A percentile compares a stretch with the other conserved stretches of the same genome.
These are phyloP conservation scores for Cladorhizidae sp. DNA, from an alignment of 37 sponge, comb jelly and placozoan genomes.

Conservation along the genomic window DNA sequence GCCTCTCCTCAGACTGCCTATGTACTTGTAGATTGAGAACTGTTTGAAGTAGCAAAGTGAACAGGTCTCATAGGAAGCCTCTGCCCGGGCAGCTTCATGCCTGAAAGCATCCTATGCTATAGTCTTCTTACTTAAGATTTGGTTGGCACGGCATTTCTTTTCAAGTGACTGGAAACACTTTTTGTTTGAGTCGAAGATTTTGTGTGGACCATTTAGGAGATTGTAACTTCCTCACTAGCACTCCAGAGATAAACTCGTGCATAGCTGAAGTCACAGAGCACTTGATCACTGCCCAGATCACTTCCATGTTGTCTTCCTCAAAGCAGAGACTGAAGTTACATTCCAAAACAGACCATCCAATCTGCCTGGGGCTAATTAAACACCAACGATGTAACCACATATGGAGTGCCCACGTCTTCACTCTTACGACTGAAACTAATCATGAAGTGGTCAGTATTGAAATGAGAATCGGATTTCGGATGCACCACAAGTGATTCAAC, in stretches of 20 bases:
- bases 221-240: background rate
- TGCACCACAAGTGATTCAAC: too few relatives aligned
- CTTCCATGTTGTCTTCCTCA: background rate
- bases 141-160: background rate
- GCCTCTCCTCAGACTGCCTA: background rate
- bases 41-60: background rate
- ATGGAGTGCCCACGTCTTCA: too few relatives aligned
- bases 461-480: too few relatives aligned
- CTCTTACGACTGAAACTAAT: too few relatives aligned
- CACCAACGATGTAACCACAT: too few relatives aligned
- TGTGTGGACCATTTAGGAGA: background rate
- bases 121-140: background rate
- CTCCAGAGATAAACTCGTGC: background rate
- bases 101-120: background rate
- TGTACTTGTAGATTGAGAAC: background rate
- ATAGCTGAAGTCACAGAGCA: background rate
- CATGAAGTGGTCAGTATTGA: too few relatives aligned
- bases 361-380: too few relatives aligned
- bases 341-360: background rate
- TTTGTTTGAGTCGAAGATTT: background rate
- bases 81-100: background rate
- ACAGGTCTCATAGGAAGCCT: background rate
- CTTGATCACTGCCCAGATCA: background rate
- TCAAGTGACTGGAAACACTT: background rate
- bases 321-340: conserved; percentile 9